Conservation (phyloP, 2,888 invertebrate genomes). For the Latrodectus elegans region DNA sequence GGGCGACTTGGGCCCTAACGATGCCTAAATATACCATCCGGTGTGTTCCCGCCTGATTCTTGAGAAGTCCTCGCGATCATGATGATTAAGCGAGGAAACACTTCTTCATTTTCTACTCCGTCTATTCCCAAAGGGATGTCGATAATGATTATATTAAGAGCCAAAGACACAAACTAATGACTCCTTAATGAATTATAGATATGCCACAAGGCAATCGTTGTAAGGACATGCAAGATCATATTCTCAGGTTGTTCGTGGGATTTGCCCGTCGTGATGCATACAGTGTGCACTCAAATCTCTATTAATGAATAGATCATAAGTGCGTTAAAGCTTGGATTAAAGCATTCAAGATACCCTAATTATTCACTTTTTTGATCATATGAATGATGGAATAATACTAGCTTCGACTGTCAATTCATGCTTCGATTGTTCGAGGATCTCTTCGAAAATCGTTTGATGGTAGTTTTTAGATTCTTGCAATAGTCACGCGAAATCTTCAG, state of each 20-base stretch:
- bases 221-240: constrained; percentile 58
- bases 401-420: too few relatives aligned
- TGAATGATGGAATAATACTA: too few relatives aligned
- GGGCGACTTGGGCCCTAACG: constrained; percentile 43
- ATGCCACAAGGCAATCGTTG: constrained; percentile 30
- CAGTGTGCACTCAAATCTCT: background rate
- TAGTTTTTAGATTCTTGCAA: too few relatives aligned
- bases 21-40: constrained; percentile 62
- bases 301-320: background rate
- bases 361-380: too few relatives aligned
- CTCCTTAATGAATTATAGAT: constrained; percentile 61
- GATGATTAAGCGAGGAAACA: constrained; percentile 12
- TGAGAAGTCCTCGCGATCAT: constrained; percentile 32
- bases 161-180: constrained; percentile 29
- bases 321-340: too few relatives aligned
- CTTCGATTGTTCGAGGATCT: too few relatives aligned
- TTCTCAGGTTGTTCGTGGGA: constrained; percentile 12
- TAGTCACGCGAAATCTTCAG: too few relatives aligned
- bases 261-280: constrained; percentile 7
- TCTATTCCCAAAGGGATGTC: constrained; percentile 10
- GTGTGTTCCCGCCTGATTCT: constrained; percentile 20
- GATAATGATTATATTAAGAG: constrained; percentile 63
- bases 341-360: too few relatives aligned
- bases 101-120: constrained; percentile 5
- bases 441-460: too few relatives aligned